Conservation (phyloP, 2,797 vertebrate genomes). For the Toxotes lorentzi region DNA sequence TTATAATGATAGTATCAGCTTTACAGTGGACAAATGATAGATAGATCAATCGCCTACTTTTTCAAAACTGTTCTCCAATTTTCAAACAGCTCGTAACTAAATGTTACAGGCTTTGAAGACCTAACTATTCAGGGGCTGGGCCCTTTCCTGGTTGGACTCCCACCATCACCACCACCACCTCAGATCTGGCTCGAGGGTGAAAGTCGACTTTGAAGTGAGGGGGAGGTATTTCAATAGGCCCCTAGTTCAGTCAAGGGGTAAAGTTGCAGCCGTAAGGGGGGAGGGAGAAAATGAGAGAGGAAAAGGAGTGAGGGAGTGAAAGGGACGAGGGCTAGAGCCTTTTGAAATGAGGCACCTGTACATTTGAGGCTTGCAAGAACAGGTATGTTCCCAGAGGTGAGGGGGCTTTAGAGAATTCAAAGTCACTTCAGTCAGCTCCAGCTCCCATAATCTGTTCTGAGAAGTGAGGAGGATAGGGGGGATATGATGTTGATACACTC, state of each 20-base stretch:
- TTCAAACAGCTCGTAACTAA: conserved; percentile 68
- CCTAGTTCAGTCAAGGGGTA: conserved; percentile 66
- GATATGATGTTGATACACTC: conserved; percentile 69
- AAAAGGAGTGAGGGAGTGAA: conserved; percentile 30
- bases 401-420: conserved; percentile 71
- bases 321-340: conserved; percentile 58
- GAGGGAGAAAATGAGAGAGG: conserved; percentile 51
- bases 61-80: conserved; percentile 41
- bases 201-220: conserved; percentile 81
- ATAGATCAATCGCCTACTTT: conserved; percentile 43
- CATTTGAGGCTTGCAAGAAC: conserved; percentile 76
- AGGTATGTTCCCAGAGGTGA: conserved; percentile 77
- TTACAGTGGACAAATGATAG: conserved; percentile 24
- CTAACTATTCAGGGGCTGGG: conserved; percentile 52
- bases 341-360: conserved; percentile 82
- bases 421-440: conserved; percentile 62
- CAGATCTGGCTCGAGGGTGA: conserved; percentile 72
- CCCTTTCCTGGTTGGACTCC: conserved; percentile 52
- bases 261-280: conserved; percentile 67
- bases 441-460: conserved; percentile 64
- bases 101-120: conserved; percentile 70
- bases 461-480: conserved; percentile 54
- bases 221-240: conserved; percentile 79
- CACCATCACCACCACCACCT: not conserved
- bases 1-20: conserved; percentile 46